A percentile compares a stretch with the other conserved stretches of the same genome.
phyloP scores from a whole-genome alignment of 2,797 vertebrate species.

The Falco naumanni region DNA sequence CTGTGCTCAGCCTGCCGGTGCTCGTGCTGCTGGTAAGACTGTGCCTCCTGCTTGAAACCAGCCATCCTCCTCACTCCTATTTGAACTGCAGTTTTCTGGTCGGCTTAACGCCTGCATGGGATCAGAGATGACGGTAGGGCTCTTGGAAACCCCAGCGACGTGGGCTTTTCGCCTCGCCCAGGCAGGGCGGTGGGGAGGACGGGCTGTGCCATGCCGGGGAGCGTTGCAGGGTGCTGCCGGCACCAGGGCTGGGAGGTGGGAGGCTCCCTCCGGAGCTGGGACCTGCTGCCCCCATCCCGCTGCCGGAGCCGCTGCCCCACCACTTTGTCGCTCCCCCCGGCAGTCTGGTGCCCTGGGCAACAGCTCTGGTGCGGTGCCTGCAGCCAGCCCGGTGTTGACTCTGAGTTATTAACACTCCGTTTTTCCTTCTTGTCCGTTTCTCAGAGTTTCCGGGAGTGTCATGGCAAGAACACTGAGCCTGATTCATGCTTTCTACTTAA shows the following conservation, averaged over 20 bases:
- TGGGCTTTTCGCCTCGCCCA: neutral
- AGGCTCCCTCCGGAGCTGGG: neutral
- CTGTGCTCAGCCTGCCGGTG: fast-evolving
- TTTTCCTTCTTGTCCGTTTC: neutral
- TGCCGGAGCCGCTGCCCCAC: neutral
- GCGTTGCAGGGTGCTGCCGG: neutral
- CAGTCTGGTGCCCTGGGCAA: neutral
- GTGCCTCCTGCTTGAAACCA: neutral
- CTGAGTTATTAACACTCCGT: neutral
- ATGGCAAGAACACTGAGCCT: neutral
- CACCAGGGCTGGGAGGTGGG: neutral
- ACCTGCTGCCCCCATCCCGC: fast-evolving
- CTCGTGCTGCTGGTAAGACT: neutral
- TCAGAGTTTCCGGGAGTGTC: slow-evolving; percentile 29
- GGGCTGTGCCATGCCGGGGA: neutral
- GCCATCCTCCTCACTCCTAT: neutral
- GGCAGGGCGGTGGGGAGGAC: neutral
- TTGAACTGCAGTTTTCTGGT: neutral
- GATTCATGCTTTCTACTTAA: neutral
- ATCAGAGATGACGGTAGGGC: neutral
- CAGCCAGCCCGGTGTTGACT: neutral
- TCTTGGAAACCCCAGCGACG: neutral
- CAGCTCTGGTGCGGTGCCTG: neutral
- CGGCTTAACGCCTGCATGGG: fast-evolving
- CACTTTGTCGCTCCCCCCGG: neutral